These are phyloP conservation scores for Rhizoglyphus robini DNA, from an alignment of 1,140 invertebrate species.

Conservation along the genomic window DNA sequence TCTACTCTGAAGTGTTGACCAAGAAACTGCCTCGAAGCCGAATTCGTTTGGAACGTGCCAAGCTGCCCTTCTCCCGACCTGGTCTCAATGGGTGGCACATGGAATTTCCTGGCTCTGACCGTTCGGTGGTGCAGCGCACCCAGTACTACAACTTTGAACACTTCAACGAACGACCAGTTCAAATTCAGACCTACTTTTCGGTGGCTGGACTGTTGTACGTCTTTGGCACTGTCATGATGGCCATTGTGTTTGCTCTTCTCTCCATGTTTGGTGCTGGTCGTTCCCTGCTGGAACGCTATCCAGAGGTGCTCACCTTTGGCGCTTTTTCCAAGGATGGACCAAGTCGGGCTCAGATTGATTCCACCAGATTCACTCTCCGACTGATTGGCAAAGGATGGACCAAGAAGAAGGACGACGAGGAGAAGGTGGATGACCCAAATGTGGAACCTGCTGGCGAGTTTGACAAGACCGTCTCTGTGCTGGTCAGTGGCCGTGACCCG, in stretches of 20 bases:
- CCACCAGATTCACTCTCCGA: slow-evolving; percentile 47
- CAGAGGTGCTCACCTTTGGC: slow-evolving; percentile 56
- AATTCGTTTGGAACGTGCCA: slow-evolving; percentile 13
- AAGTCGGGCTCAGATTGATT: slow-evolving; percentile 45
- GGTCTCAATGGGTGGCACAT: slow-evolving; percentile 51
- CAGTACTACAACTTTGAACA: slow-evolving; percentile 55
- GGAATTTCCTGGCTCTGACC: slow-evolving; percentile 64
- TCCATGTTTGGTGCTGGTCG: slow-evolving; percentile 48
- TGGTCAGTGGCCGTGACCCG: slow-evolving; percentile 42
- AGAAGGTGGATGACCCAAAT: slow-evolving; percentile 41
- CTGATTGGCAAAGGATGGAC: slow-evolving; percentile 63
- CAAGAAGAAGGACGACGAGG: slow-evolving; percentile 47
- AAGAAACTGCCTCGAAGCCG: slow-evolving; percentile 37
- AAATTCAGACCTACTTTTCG: slow-evolving; percentile 35
- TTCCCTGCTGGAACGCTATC: slow-evolving; percentile 52
- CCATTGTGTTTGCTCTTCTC: slow-evolving; percentile 48
- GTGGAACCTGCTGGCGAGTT: slow-evolving; percentile 43
- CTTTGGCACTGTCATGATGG: slow-evolving; percentile 41
- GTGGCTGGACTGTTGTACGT: slow-evolving; percentile 31
- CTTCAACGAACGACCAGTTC: slow-evolving; percentile 47
- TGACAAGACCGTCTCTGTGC: slow-evolving; percentile 51
- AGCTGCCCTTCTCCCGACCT: slow-evolving; percentile 45
- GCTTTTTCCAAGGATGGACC: slow-evolving; percentile 51
- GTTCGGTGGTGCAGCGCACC: slow-evolving; percentile 56
- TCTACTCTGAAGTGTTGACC: slow-evolving; percentile 19